Conservation (phyloP, 2,888 invertebrate species). For the Drepana falcataria region DNA sequence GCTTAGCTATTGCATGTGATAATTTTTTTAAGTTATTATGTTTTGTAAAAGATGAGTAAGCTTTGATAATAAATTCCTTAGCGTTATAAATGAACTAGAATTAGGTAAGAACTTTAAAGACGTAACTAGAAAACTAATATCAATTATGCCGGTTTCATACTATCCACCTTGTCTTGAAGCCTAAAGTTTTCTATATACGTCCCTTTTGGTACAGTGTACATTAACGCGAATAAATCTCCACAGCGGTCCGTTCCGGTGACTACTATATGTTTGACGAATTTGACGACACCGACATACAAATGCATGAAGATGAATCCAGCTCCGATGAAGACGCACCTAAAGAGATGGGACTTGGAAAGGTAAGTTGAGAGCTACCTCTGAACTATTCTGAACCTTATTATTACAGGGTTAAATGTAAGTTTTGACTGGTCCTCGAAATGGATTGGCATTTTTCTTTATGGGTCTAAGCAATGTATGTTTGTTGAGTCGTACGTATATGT, state of each 20-base stretch:
- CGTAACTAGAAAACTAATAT: constrained; percentile 22
- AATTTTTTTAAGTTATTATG: background rate
- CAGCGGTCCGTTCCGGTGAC: constrained; percentile 98
- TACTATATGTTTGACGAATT: constrained; percentile 99
- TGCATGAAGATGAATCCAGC: constrained; percentile 79
- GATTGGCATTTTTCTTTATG: background rate
- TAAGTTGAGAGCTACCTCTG: constrained; percentile 29
- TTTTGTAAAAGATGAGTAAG: background rate
- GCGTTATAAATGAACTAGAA: background rate
- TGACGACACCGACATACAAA: constrained; percentile 87
- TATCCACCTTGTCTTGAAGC: background rate
- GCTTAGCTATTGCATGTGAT: background rate
- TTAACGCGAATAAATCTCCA: constrained; percentile 25
- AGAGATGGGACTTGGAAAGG: constrained; percentile 77
- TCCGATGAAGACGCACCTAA: constrained; percentile 75
- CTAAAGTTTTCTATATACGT: constrained; percentile 18
- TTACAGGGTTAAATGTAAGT: too few relatives aligned
- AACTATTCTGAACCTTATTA: too few relatives aligned
- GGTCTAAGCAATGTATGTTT: too few relatives aligned
- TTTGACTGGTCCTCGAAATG: too few relatives aligned
- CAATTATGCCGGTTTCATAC: background rate
- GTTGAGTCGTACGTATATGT: constrained; percentile 3
- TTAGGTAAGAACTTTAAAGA: constrained; percentile 16
- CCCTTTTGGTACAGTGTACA: constrained; percentile 2
- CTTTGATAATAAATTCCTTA: background rate